phyloP scores from a whole-genome alignment of 2,888 invertebrate genomes.

The Sycophila texana region DNA sequence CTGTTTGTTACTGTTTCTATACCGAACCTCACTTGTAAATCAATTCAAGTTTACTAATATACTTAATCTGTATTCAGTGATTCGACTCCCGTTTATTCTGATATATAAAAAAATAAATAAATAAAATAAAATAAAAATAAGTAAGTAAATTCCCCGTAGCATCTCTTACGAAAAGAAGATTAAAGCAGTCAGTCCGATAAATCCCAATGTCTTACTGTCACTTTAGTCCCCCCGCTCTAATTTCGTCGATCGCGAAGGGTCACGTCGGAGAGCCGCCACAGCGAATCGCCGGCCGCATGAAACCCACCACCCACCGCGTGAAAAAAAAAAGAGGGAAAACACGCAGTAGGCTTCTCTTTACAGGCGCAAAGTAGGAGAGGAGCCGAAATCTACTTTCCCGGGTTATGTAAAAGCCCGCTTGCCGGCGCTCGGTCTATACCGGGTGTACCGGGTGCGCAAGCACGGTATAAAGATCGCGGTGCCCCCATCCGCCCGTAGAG shows the following conservation, averaged over 20 bases:
- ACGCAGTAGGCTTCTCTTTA: background rate
- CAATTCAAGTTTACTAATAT: too few relatives aligned
- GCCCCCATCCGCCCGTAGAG: slow-evolving; percentile 71
- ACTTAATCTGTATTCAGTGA: too few relatives aligned
- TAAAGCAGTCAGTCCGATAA: background rate
- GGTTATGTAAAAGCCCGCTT: slow-evolving; percentile 69
- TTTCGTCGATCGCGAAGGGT: background rate
- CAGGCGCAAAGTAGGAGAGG: slow-evolving; percentile 24
- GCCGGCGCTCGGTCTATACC: slow-evolving; percentile 49
- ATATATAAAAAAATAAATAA: too few relatives aligned
- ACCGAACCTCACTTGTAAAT: too few relatives aligned
- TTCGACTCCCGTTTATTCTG: too few relatives aligned
- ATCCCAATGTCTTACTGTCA: too few relatives aligned
- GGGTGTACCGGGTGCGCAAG: slow-evolving; percentile 63
- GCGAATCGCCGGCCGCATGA: background rate
- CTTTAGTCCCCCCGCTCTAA: background rate
- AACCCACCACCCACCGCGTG: too few relatives aligned
- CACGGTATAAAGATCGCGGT: slow-evolving; percentile 74
- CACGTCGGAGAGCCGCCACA: background rate
- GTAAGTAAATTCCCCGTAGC: too few relatives aligned
- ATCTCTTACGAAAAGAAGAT: too few relatives aligned
- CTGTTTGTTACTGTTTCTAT: too few relatives aligned
- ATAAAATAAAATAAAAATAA: too few relatives aligned
- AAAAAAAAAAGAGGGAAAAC: background rate
- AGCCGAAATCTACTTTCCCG: slow-evolving; percentile 74